A percentile compares a stretch with the other conserved stretches of the same genome.
phyloP scores from a whole-genome alignment of 2,113 vertebrate genomes.

The Sprattus sprattus region DNA sequence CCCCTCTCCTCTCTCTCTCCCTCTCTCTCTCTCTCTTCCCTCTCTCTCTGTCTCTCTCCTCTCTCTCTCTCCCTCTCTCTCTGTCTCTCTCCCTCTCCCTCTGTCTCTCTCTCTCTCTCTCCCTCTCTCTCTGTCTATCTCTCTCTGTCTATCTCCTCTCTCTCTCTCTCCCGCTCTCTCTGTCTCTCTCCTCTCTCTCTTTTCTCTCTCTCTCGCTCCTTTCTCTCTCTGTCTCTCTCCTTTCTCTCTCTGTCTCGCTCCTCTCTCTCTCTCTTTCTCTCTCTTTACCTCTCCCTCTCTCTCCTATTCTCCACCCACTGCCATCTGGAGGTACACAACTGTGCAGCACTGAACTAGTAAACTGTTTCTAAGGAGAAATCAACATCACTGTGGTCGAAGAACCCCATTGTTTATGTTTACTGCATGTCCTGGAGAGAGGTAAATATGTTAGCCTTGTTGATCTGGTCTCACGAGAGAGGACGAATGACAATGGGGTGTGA shows the following conservation, averaged over 20 bases:
- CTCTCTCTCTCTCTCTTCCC: constrained; percentile 33
- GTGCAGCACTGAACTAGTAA: not conserved
- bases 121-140: constrained; percentile 26
- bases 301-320: constrained; percentile 21
- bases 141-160: constrained; percentile 14
- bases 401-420: not conserved
- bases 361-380: not conserved
- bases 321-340: not conserved
- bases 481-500: not conserved
- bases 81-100: too few species aligned
- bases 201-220: too few species aligned
- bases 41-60: constrained; percentile 29
- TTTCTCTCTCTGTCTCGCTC: too few species aligned
- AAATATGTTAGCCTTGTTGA: not conserved
- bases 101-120: constrained; percentile 21
- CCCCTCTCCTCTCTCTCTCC: constrained; percentile 49
- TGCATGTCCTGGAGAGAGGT: not conserved
- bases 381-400: not conserved
- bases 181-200: constrained; percentile 37
- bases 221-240: too few species aligned
- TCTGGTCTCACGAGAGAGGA: not conserved
- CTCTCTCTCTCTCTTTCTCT: constrained; percentile 29
- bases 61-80: constrained; percentile 49
- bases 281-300: not conserved
- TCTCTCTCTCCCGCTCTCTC: not conserved